phyloP scores from a whole-genome alignment of 1,140 invertebrate species.

The Ostrea edulis region DNA sequence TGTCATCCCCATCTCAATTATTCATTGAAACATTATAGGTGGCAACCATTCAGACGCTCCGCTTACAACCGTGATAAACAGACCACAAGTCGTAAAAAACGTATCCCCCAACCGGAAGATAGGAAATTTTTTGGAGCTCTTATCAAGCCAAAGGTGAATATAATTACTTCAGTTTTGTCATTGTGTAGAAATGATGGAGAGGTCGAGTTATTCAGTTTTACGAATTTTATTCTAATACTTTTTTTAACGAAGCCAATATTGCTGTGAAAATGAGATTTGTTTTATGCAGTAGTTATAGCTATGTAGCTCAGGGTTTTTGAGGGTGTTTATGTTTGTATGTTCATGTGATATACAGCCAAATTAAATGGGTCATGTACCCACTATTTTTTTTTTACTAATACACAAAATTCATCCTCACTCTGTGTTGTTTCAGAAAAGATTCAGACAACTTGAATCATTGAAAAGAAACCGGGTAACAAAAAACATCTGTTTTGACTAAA shows the following conservation, averaged over 20 bases:
- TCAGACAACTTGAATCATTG: conserved; percentile 19
- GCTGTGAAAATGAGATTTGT: not conserved
- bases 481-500: conserved; percentile 13
- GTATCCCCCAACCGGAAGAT: conserved; percentile 60
- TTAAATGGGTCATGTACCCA: not conserved
- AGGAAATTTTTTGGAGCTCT: conserved; percentile 77
- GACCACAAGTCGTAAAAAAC: conserved; percentile 22
- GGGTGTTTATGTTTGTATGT: not conserved
- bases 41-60: conserved; percentile 74
- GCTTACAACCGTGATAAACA: conserved; percentile 66
- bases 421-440: conserved; percentile 23
- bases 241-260: not conserved
- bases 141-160: conserved; percentile 75
- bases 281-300: not conserved
- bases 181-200: no score
- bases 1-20: not conserved
- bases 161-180: not conserved
- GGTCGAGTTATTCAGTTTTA: no score
- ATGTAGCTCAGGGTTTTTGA: not conserved
- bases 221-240: not conserved
- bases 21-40: conserved; percentile 61
- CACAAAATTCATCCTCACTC: not conserved
- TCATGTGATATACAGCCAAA: not conserved
- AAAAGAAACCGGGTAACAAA: conserved; percentile 26
- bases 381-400: not conserved